These are phyloP conservation scores for Drosophila niveifrons DNA, from an alignment of 2,888 invertebrate species.

Conservation along the genomic window DNA sequence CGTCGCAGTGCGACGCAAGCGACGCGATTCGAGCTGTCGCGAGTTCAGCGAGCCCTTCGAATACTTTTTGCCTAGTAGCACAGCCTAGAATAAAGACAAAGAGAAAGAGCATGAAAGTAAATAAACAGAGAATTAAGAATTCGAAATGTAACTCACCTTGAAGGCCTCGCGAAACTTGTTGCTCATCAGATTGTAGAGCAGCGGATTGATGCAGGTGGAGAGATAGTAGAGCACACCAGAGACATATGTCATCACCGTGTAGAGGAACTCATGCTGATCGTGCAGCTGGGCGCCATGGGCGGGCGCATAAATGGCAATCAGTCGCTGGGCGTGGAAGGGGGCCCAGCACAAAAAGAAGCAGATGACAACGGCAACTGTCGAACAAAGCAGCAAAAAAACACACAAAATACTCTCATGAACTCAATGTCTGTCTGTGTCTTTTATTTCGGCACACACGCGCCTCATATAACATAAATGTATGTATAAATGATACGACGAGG, in stretches of 20 bases:
- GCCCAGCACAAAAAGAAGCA: slow-evolving; percentile 96
- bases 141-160: slow-evolving; percentile 88
- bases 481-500: slow-evolving; percentile 63
- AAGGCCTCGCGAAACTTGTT: slow-evolving; percentile 97
- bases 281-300: slow-evolving; percentile 69
- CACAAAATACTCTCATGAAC: background rate
- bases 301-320: slow-evolving; percentile 88
- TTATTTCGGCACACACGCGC: slow-evolving; percentile 33
- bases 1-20: slow-evolving; percentile 73
- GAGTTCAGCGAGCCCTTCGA: slow-evolving; percentile 87
- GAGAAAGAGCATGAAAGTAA: background rate
- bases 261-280: slow-evolving; percentile 77
- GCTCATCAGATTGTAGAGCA: slow-evolving; percentile 97
- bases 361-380: slow-evolving; percentile 93
- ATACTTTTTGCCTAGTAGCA: slow-evolving; percentile 79
- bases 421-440: background rate
- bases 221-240: slow-evolving; percentile 96
- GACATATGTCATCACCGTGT: slow-evolving; percentile 87
- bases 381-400: slow-evolving; percentile 1
- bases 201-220: slow-evolving; percentile 96
- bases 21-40: slow-evolving; percentile 71
- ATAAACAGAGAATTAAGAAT: background rate
- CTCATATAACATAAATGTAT: too few relatives aligned
- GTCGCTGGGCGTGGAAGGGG: slow-evolving; percentile 96
- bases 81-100: slow-evolving; percentile 54